Base-by-base conservation (phyloP, 2,797 vertebrate species). In the Apodemus agrarius region DNA sequence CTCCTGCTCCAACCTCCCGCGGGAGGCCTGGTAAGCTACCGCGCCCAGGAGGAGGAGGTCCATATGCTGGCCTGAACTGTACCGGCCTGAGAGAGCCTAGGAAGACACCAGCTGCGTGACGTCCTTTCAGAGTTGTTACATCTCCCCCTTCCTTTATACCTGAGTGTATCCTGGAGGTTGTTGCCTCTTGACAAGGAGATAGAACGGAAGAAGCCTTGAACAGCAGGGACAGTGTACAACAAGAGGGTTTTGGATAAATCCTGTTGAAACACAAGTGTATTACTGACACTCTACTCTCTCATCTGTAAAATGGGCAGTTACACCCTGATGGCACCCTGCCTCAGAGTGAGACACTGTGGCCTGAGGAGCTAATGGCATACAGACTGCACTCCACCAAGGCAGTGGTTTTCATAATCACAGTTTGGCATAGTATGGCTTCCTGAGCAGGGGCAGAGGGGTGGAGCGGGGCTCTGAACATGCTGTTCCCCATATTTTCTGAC, bases 121-220 rank as follows among this genome's bases (percentile, higher is more conserved):
- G 63, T 52, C 54, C 75, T 59, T 2, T 49, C 78, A 57, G 46
- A 46, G n/a, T 11, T 52, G n/a, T 11, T 52, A 69, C 17, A 6
- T 24, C 74, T 37, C 37, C 21, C 37, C 5, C 69, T 74, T 52
- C 22, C 46, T 24, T 87, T 6, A 26, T 98, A 99, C 99, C 99
- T 99, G 79, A 99, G 99, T 0, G 99, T 99, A 97, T 99, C 99
- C 97, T 99, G 99, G 17, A 99, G 98, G 98, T 99, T 99, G 98
- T 99, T 99, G 97, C 99, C 99, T 97, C 99, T 99, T 54, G 99
- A 99, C 92, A 99, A 98, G 84, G 99, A 99, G 98, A 99, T 99
- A 89, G 99, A 99, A 40, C 99, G 98, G 99, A 99, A 99, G 98
- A 99, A 99, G 37, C 99, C 99, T 96, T 99, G 99, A 96, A 99